Evolutionary conservation across 2,113 vertebrate species (phyloP).

Genomic region (Callionymus lyra): DNA sequence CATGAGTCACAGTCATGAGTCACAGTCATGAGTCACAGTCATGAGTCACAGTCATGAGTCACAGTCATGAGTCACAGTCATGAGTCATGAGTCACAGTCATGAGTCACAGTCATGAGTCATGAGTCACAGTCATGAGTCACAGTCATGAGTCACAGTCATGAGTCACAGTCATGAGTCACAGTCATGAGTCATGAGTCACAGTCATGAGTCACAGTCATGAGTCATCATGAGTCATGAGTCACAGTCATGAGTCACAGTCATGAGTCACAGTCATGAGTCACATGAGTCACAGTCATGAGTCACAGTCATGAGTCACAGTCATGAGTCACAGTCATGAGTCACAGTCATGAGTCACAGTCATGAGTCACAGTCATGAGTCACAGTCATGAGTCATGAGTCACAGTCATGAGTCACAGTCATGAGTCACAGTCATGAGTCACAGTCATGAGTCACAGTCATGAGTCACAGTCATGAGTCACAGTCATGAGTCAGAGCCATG

Average conservation of each 20-base stretch:
- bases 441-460: not conserved
- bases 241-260: not conserved
- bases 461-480: not conserved
- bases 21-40: no score
- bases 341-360: not conserved
- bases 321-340: no score
- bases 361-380: no score
- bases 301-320: not conserved
- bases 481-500: not conserved
- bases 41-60: no score
- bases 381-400: slow-evolving; percentile 27
- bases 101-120: not conserved
- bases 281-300: no score
- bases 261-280: no score
- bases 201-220: no score
- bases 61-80: not conserved
- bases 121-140: no score
- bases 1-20: not conserved
- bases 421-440: not conserved
- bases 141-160: not conserved
- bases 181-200: slow-evolving; percentile 26
- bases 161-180: not conserved
- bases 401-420: no score
- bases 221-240: no score
- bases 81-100: slow-evolving; percentile 22